phyloP scores from a whole-genome alignment of 2,888 invertebrate genomes.

The Dexiosoma caninum region DNA sequence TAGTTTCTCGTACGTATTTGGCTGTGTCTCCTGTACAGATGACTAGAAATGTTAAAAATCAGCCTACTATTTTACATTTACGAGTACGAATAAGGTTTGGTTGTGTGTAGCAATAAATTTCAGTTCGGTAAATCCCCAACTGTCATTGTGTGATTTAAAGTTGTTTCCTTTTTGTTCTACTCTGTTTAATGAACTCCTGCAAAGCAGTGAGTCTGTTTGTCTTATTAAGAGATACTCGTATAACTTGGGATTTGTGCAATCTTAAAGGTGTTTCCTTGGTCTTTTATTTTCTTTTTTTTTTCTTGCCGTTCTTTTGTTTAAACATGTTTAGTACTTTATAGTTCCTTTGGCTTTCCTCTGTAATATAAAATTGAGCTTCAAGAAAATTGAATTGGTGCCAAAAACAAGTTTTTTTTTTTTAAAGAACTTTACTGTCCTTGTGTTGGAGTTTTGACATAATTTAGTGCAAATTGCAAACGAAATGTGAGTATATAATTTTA shows the following conservation, averaged over 20 bases:
- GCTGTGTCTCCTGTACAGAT: neutral
- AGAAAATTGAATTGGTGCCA: conserved; percentile 64
- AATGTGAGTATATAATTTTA: conserved; percentile 48
- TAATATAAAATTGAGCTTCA: conserved; percentile 44
- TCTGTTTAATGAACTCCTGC: conserved; percentile 32
- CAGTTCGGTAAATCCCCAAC: conserved; percentile 72
- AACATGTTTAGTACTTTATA: conserved; percentile 67
- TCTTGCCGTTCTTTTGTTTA: conserved; percentile 15
- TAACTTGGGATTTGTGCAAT: conserved; percentile 54
- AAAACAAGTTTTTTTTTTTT: conserved; percentile 24
- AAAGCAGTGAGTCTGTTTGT: neutral
- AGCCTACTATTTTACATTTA: neutral
- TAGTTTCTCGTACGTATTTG: neutral
- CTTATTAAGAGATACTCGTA: conserved; percentile 47
- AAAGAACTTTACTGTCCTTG: conserved; percentile 1
- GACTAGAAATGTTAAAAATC: neutral
- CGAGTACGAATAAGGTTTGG: neutral
- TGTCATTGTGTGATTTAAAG: conserved; percentile 77
- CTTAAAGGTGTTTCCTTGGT: conserved; percentile 69
- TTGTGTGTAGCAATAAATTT: conserved; percentile 73
- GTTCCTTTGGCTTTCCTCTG: conserved; percentile 69
- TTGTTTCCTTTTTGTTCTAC: conserved; percentile 65
- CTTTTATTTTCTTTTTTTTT: too few species aligned
- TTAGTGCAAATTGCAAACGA: conserved; percentile 54
- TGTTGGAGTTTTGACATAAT: conserved; percentile 37